Conservation (phyloP, 2,888 invertebrate genomes). For the Fabriciana adippe region DNA sequence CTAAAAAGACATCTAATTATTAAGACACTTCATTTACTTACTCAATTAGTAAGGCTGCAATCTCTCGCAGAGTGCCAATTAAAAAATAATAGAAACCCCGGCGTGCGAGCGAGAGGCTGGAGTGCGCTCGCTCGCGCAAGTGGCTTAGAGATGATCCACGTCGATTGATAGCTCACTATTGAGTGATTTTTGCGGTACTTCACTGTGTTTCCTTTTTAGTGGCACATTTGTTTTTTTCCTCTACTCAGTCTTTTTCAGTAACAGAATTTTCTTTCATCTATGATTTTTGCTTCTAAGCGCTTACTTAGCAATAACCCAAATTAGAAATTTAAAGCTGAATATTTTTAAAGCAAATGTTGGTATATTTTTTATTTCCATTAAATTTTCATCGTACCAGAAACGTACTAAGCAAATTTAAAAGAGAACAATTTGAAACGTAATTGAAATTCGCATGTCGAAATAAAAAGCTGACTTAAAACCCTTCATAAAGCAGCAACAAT, state of each 20-base stretch:
- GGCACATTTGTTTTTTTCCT: constrained; percentile 32
- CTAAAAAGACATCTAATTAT: constrained; percentile 76
- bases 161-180: constrained; percentile 53
- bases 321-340: not conserved
- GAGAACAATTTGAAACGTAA: constrained; percentile 36
- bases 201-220: constrained; percentile 38
- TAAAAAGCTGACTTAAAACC: constrained; percentile 39
- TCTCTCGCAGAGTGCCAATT: constrained; percentile 76
- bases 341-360: not conserved
- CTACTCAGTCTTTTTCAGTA: constrained; percentile 10
- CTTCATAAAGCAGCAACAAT: constrained; percentile 45
- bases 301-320: constrained; percentile 3
- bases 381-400: constrained; percentile 21
- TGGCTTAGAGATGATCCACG: constrained; percentile 63
- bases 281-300: constrained; percentile 2
- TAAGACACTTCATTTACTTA: constrained; percentile 79
- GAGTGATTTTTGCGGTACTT: constrained; percentile 46
- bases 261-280: constrained; percentile 17
- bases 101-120: constrained; percentile 61
- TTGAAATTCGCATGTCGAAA: constrained; percentile 40
- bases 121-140: constrained; percentile 56
- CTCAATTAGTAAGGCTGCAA: constrained; percentile 76
- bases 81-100: constrained; percentile 75
- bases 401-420: constrained; percentile 33
- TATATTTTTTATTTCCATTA: constrained; percentile 3